Evolutionary conservation across 1,140 invertebrate genomes (phyloP).

Genomic region (Drosophila mauritiana): DNA sequence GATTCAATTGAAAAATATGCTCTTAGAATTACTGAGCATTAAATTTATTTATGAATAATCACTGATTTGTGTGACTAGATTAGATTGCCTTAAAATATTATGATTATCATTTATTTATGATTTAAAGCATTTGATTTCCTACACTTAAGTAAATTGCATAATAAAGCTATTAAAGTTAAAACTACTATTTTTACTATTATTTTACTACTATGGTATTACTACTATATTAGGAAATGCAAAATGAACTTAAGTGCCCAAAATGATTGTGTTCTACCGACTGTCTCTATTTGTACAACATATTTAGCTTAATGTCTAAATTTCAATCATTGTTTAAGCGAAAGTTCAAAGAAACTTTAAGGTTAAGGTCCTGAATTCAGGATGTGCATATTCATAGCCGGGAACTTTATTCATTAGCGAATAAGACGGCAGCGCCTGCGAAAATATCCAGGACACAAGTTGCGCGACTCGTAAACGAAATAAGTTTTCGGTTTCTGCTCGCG

Average conservation of each 20-base stretch:
- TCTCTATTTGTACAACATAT: background rate
- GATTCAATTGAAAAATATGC: no score
- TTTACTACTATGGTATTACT: no score
- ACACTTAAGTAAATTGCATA: no score
- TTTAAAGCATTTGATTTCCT: no score
- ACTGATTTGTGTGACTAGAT: no score
- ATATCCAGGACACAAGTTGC: constrained; percentile 43
- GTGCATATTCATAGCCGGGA: constrained; percentile 59
- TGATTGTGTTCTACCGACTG: background rate
- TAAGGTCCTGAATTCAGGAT: background rate
- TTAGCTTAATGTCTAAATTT: background rate
- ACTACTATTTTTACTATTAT: no score
- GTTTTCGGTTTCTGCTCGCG: constrained; percentile 55
- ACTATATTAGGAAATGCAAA: background rate
- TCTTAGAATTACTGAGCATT: no score
- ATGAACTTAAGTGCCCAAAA: background rate
- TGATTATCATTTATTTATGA: no score
- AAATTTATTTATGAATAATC: no score
- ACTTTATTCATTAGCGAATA: constrained; percentile 75
- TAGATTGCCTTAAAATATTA: no score
- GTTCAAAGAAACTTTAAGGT: constrained; percentile 15
- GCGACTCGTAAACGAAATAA: constrained; percentile 65
- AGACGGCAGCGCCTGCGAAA: constrained; percentile 21
- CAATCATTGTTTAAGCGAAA: background rate
- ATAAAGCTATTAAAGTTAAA: no score